Evolutionary conservation across 1,140 invertebrate genomes (phyloP).

Genomic region (Macrobrachium rosenbergii): DNA sequence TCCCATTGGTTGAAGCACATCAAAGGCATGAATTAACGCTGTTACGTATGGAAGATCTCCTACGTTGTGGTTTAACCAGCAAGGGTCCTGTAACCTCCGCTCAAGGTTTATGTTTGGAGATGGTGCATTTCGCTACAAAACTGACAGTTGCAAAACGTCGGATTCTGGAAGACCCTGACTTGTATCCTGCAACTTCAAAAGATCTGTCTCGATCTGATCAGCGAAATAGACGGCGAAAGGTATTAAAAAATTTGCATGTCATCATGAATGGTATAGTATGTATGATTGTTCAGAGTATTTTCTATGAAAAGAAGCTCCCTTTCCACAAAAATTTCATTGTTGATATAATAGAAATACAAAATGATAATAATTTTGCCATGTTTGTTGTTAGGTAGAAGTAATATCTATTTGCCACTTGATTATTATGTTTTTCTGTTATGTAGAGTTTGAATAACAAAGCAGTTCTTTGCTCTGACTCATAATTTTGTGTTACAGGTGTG

Average conservation of each 20-base stretch:
- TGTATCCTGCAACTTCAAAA: slow-evolving; percentile 75
- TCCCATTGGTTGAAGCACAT: slow-evolving; percentile 83
- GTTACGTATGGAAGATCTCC: slow-evolving; percentile 84
- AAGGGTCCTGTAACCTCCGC: slow-evolving; percentile 60
- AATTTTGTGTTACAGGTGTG: slow-evolving; percentile 72
- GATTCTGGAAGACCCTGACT: slow-evolving; percentile 84
- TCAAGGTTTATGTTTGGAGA: slow-evolving; percentile 78
- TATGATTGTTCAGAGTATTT: neutral
- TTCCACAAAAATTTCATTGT: no score
- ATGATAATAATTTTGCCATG: no score
- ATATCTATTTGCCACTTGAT: no score
- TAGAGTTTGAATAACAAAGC: neutral
- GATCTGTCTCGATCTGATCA: slow-evolving; percentile 60
- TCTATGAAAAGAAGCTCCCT: neutral
- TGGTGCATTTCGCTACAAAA: slow-evolving; percentile 83
- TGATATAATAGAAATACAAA: no score
- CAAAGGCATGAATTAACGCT: slow-evolving; percentile 86
- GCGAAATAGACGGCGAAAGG: slow-evolving; percentile 76
- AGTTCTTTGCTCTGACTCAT: neutral
- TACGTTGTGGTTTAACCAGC: slow-evolving; percentile 72
- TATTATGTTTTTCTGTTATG: neutral
- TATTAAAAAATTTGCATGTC: slow-evolving; percentile 14
- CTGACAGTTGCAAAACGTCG: slow-evolving; percentile 83
- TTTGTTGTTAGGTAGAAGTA: no score
- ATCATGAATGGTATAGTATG: neutral